A percentile compares a stretch with the other conserved stretches of the same genome.
phyloP scores from a whole-genome alignment of 2,113 vertebrate species.

The Axis porcinus region DNA sequence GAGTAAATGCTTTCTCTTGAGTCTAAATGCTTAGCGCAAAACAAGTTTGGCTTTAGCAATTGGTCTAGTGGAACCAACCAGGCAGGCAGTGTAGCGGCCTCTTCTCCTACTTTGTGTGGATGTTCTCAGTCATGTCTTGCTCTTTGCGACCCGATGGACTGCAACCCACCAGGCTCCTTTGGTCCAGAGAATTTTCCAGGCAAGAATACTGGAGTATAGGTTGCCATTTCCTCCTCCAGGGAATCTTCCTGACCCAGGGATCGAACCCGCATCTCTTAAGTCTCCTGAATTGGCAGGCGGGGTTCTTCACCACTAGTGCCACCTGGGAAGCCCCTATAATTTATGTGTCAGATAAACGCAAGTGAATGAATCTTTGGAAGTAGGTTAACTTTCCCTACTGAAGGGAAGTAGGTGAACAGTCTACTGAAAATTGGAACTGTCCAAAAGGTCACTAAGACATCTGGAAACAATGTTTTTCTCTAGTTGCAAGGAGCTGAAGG shows the following conservation, averaged over 20 bases:
- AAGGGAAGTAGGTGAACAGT: not conserved
- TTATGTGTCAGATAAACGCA: not conserved
- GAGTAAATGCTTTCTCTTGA: not conserved
- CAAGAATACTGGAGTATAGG: not conserved
- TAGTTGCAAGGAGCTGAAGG: not conserved
- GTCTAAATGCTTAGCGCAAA: not conserved
- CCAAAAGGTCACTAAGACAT: not conserved
- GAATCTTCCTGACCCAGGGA: not conserved
- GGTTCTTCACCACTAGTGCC: not conserved
- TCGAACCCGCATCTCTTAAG: accelerated
- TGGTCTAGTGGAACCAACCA: not conserved
- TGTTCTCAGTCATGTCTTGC: accelerated
- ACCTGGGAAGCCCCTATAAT: not conserved
- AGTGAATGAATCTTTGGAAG: not conserved
- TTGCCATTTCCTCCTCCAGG: not conserved
- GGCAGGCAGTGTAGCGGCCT: not conserved
- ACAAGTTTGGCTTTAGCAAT: not conserved
- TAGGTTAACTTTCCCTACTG: not conserved
- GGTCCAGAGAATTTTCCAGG: not conserved
- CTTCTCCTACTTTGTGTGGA: not conserved
- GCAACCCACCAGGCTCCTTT: not conserved
- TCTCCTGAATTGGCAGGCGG: accelerated
- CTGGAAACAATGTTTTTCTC: not conserved
- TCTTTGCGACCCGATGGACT: not conserved
- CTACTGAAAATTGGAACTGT: not conserved